Evolutionary conservation across 2,113 vertebrate genomes (phyloP), one percentile per base, ranked within the genome.

Genomic region (Telmatochromis sp.): DNA sequence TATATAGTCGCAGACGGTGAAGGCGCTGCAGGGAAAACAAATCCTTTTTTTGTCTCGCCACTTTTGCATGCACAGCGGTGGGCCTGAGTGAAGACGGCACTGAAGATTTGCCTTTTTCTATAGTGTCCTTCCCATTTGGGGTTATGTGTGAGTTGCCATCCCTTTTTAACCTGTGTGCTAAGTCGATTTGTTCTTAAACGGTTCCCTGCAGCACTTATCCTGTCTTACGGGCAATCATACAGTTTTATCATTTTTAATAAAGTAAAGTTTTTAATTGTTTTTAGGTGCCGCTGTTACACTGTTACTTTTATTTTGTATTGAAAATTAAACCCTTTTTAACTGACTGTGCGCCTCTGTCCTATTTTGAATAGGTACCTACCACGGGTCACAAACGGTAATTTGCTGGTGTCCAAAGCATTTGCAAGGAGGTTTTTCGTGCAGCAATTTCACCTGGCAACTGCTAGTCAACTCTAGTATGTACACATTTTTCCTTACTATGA

Each of bases 131-230:
- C 53, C 21, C 53, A 55, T 55, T 55, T 55, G 54, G 21, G 11
- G 54, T 26, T 3, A 55, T 55, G 54, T 26, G 54, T 7, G 54
- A 13, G 11, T 55, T 55, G 6, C 6, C 4, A 0, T 55, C 54
- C 54, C 2, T 55, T 26, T 26, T 55, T 57, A 57, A 57, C 23
- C 1, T 26, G 5, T 47, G 45, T 2, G 15, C 0, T 47, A 47
- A 0, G 15, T n/a, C 7, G 7, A 57, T 57, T 57, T 57, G 3
- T 57, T 57, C 4, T 57, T 57, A 57, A 57, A 28, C 1, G 1
- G 54, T 28, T 57, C 7, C 0, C 54, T 0, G 12, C 0, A 57
- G 23, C 2, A 0, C 55, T 57, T 28, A 1, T 57, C 13, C 23
- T 15, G 1, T 54, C 4, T 54, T 1, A 54, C 10, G 2, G 53